These are phyloP conservation scores for Gymnosoma rotundatum DNA, from an alignment of 2,888 invertebrate genomes.

Conservation along the genomic window DNA sequence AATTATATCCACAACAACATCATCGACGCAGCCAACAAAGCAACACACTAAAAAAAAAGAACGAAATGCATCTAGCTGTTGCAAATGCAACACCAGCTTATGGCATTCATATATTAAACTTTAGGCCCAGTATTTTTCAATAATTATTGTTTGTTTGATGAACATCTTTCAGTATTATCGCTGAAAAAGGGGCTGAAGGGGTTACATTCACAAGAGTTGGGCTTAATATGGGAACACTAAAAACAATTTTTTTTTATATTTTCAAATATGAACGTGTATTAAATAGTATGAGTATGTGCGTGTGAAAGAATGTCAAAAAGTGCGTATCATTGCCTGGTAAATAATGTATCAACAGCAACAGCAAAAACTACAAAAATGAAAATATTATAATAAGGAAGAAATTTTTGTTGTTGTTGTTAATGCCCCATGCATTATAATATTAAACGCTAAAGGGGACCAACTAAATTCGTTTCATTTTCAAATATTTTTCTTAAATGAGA, in stretches of 20 bases:
- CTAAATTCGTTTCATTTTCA: slow-evolving; percentile 8
- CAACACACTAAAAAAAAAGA: slow-evolving; percentile 23
- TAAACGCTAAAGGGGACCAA: slow-evolving; percentile 52
- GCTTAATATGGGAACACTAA: slow-evolving; percentile 44
- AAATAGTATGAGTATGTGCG: slow-evolving; percentile 5
- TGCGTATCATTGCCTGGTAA: slow-evolving; percentile 69
- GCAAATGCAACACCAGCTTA: slow-evolving; percentile 58
- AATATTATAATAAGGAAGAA: slow-evolving; percentile 55
- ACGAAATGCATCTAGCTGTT: slow-evolving; percentile 19
- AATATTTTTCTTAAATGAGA: not conserved
- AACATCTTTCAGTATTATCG: slow-evolving; percentile 12
- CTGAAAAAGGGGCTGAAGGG: not conserved
- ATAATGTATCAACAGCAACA: slow-evolving; percentile 54
- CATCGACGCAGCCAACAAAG: slow-evolving; percentile 32
- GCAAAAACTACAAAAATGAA: slow-evolving; percentile 36
- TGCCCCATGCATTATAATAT: slow-evolving; percentile 46
- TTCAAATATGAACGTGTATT: not conserved
- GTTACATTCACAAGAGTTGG: not conserved
- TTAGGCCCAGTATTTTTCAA: slow-evolving; percentile 59
- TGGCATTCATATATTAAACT: slow-evolving; percentile 61
- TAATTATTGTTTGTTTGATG: slow-evolving; percentile 63
- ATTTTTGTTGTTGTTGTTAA: slow-evolving; percentile 28
- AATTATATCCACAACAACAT: slow-evolving; percentile 6
- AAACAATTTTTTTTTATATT: slow-evolving; percentile 24
- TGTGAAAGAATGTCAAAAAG: slow-evolving; percentile 66